phyloP scores from a whole-genome alignment of 2,888 invertebrate species.

The Scaptomyza cyrtandrae region DNA sequence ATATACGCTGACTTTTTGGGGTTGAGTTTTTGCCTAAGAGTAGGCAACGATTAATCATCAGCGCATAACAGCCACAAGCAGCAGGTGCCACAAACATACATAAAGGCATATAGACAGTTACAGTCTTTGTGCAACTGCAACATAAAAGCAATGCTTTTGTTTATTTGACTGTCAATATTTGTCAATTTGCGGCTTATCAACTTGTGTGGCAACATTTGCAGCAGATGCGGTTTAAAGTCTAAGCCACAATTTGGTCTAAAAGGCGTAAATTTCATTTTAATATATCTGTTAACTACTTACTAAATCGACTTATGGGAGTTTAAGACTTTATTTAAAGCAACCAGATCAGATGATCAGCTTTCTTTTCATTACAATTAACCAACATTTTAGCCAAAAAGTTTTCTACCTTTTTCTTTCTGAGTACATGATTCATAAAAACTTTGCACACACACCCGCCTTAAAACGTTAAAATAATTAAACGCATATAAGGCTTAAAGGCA shows the following conservation, averaged over 20 bases:
- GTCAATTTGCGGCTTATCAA: constrained; percentile 33
- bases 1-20: constrained; percentile 63
- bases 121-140: constrained; percentile 23
- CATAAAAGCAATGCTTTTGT: background rate
- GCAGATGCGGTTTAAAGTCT: constrained; percentile 13
- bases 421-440: constrained; percentile 6
- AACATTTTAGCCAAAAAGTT: background rate
- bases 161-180: constrained; percentile 32
- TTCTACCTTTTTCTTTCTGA: background rate
- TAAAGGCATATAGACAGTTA: constrained; percentile 1
- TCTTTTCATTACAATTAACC: background rate
- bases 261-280: too few relatives aligned
- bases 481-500: constrained; percentile 35
- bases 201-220: constrained; percentile 11
- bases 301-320: too few relatives aligned
- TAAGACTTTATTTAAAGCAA: background rate
- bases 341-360: background rate
- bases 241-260: too few relatives aligned
- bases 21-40: constrained; percentile 48
- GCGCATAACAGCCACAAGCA: constrained; percentile 45
- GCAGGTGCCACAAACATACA: constrained; percentile 52
- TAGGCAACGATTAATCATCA: constrained; percentile 68
- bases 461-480: constrained; percentile 73
- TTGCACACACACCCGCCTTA: constrained; percentile 34
- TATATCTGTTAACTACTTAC: too few relatives aligned